Evolutionary conservation across 2,888 invertebrate species (phyloP).

Genomic region (Heteromurus nitidus): DNA sequence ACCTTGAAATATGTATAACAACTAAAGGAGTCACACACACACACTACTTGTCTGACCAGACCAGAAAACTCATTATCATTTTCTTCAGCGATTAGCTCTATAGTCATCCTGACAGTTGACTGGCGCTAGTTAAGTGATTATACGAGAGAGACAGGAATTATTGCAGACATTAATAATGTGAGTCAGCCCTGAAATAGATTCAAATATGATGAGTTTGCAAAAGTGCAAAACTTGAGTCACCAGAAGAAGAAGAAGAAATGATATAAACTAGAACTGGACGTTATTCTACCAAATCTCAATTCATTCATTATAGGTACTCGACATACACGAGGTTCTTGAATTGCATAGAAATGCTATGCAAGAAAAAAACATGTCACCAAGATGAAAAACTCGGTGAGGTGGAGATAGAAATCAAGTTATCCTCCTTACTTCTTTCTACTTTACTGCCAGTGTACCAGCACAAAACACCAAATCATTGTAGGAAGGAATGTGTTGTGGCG

Average conservation of each 20-base stretch:
- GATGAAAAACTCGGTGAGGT: background rate
- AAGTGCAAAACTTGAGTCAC: background rate
- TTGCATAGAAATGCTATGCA: background rate
- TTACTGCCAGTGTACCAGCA: background rate
- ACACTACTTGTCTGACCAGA: no score
- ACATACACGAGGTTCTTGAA: background rate
- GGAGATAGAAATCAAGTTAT: background rate
- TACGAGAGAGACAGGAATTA: no score
- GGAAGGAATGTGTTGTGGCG: no score
- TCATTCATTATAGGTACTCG: constrained; percentile 3
- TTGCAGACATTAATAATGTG: no score
- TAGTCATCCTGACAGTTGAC: no score
- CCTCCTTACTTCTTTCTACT: background rate
- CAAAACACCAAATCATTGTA: constrained; percentile 10
- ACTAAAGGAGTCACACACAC: no score
- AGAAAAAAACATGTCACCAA: constrained; percentile 10
- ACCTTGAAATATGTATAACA: constrained; percentile 1
- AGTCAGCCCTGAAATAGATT: background rate
- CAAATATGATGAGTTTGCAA: background rate
- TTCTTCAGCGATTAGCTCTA: no score
- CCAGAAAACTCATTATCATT: no score
- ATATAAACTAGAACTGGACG: constrained; percentile 11
- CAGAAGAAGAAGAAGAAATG: constrained; percentile 2
- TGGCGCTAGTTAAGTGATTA: no score
- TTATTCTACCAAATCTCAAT: background rate